Evolutionary conservation across 2,888 invertebrate species (phyloP), one percentile per base, ranked within the genome.

Genomic region (Drosophila anceps): DNA sequence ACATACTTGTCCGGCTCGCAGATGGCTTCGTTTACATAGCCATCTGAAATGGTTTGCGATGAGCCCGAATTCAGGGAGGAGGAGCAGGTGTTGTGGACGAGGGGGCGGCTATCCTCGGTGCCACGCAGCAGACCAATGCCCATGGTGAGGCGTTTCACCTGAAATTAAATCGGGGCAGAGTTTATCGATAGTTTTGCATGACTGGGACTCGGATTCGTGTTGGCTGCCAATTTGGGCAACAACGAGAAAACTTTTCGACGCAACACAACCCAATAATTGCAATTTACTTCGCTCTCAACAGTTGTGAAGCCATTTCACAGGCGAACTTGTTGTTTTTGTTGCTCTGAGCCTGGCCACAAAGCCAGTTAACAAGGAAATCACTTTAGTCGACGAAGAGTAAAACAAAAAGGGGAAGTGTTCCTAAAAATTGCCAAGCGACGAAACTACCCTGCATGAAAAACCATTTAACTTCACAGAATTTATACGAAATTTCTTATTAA

Each of bases 21-120:
- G 83, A 95, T 95, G 43, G 96, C 96, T 93, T 97, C 96, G 93
- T 96, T 96, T 85, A 96, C 96, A 93, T 96, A 97, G 58, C 96
- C 96, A 58, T 96, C 96, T 78, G 96, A 96, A 76, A 96, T 94
- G 66, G 96, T 96, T 73, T 96, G 94, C 15, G 95, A 95, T 69
- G 95, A 95, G 84, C 95, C 95, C 37, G 95, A 95, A 76, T 95
- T 95, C 79, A 95, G 95, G 89, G 85, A 94, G 88, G 92, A 91
- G 91, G 92, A 91, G 78, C 94, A 94, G 20, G 95, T 95, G 37
- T 95, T 95, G 69, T 95, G 95, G 64, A 97, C 96, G 55, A 97
- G 93, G 5, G 96, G 97, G 85, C 96, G 96, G 90, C 96, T 96
- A 91, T 97, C 96, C 84, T 96, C 96, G 80, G 94, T 94, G 70